A percentile compares a stretch with the other conserved stretches of the same genome.
Evolutionary conservation across 2,888 invertebrate species (phyloP).

Genomic region (Sphaerophoria rueppellii): DNA sequence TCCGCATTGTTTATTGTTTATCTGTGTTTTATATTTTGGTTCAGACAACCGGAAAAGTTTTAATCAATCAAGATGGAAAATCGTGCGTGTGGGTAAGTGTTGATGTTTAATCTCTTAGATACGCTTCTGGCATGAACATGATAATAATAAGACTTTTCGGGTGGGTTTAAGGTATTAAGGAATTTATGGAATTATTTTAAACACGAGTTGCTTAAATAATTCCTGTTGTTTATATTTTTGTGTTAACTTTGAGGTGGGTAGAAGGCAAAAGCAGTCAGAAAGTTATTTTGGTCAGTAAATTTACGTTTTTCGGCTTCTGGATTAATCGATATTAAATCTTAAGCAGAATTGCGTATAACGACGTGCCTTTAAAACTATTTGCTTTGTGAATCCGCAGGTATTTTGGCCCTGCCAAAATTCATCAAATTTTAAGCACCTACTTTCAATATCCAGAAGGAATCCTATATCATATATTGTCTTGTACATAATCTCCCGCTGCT

Average conservation of each 20-base stretch:
- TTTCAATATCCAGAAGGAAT: too few species aligned
- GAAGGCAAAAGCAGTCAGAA: too few species aligned
- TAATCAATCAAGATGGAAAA: slow-evolving; percentile 65
- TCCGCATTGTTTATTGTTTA: slow-evolving; percentile 29
- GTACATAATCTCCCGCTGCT: too few species aligned
- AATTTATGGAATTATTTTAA: slow-evolving; percentile 16
- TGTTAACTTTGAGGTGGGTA: background rate
- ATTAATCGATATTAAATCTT: too few species aligned
- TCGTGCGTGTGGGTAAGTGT: slow-evolving; percentile 44
- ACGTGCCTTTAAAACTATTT: too few species aligned
- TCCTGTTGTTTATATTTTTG: background rate
- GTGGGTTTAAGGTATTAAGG: slow-evolving; percentile 11
- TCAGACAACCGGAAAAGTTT: slow-evolving; percentile 62
- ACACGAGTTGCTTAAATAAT: background rate
- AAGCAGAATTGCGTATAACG: too few species aligned
- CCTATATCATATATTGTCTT: too few species aligned
- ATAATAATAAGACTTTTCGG: background rate
- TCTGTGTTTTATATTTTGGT: slow-evolving; percentile 38
- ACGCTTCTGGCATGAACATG: slow-evolving; percentile 21
- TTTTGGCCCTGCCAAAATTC: too few species aligned
- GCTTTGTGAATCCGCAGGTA: too few species aligned
- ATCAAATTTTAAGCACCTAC: too few species aligned
- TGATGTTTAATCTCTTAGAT: slow-evolving; percentile 25
- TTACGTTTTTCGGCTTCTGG: too few species aligned
- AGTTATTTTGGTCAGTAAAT: too few species aligned